These are phyloP conservation scores for Chelonus insularis DNA, from an alignment of 1,140 invertebrate species.

Conservation along the genomic window DNA sequence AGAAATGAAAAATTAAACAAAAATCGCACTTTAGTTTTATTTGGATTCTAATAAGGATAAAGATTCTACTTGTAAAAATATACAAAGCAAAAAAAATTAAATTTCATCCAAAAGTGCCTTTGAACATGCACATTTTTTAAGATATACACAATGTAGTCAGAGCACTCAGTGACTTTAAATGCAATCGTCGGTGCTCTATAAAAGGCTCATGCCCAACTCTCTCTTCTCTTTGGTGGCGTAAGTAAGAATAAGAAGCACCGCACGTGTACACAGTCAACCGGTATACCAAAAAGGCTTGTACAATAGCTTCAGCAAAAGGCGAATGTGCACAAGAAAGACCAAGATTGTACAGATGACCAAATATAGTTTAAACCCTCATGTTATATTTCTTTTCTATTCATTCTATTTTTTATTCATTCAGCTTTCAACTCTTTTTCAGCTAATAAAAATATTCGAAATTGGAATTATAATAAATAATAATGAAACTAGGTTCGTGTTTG, in stretches of 20 bases:
- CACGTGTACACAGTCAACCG: conserved; percentile 5
- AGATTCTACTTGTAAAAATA: no score
- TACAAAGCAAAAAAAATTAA: no score
- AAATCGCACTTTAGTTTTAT: no score
- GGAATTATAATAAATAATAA: no score
- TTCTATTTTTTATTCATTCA: no score
- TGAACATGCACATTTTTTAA: background rate
- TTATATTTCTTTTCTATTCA: no score
- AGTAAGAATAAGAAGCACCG: conserved; percentile 4
- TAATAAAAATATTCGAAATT: no score
- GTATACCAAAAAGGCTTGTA: conserved; percentile 1
- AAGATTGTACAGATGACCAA: background rate
- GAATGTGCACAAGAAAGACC: background rate
- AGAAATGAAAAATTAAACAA: no score
- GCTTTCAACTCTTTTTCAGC: no score
- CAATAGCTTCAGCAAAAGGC: conserved; percentile 4
- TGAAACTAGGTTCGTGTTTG: no score
- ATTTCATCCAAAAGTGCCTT: no score
- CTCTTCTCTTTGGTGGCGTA: background rate
- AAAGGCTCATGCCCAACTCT: conserved; percentile 1
- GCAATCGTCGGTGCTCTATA: conserved; percentile 11
- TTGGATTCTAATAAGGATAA: no score
- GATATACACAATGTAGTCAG: background rate
- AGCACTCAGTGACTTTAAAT: background rate
- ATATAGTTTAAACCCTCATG: background rate